Percentiles rank a stretch among this genome's conserved stretches.
Conservation (phyloP, 1,140 invertebrate species). For the Diorhabda carinulata region DNA sequence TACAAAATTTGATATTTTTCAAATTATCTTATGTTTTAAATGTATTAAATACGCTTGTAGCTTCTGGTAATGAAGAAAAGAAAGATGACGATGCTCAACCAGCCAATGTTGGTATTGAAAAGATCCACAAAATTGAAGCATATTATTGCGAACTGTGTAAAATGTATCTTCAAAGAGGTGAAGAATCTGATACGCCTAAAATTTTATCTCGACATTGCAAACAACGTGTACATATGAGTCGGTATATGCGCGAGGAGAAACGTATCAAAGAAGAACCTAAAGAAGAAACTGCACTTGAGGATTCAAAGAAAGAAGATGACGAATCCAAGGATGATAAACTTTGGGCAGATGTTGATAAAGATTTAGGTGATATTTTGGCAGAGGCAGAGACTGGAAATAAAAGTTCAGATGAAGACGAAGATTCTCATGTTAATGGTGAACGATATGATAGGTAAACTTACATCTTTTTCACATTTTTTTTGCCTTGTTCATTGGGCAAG, state of each 20-base stretch:
- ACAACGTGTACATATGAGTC: slow-evolving; percentile 64
- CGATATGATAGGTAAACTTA: slow-evolving; percentile 42
- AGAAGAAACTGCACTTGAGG: slow-evolving; percentile 46
- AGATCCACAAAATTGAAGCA: slow-evolving; percentile 70
- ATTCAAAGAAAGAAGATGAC: slow-evolving; percentile 38
- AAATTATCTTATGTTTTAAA: too few relatives aligned
- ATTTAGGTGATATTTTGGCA: slow-evolving; percentile 63
- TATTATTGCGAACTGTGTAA: slow-evolving; percentile 71
- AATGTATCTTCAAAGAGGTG: slow-evolving; percentile 61
- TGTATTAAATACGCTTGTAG: slow-evolving; percentile 4
- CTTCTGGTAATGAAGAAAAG: slow-evolving; percentile 50
- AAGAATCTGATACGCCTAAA: slow-evolving; percentile 54
- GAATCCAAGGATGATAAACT: slow-evolving; percentile 61
- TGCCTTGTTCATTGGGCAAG: background rate
- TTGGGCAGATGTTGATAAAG: slow-evolving; percentile 73
- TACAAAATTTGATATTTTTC: too few relatives aligned
- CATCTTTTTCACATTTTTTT: slow-evolving; percentile 4
- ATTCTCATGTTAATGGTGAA: slow-evolving; percentile 52
- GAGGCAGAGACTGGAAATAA: slow-evolving; percentile 63
- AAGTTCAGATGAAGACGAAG: slow-evolving; percentile 67
- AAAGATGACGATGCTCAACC: slow-evolving; percentile 49
- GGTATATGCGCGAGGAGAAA: slow-evolving; percentile 63
- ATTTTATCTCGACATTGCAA: slow-evolving; percentile 66
- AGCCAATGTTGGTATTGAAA: slow-evolving; percentile 71
- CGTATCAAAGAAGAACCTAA: slow-evolving; percentile 65